Conservation (phyloP, 2,113 vertebrate genomes). For the Axis porcinus region DNA sequence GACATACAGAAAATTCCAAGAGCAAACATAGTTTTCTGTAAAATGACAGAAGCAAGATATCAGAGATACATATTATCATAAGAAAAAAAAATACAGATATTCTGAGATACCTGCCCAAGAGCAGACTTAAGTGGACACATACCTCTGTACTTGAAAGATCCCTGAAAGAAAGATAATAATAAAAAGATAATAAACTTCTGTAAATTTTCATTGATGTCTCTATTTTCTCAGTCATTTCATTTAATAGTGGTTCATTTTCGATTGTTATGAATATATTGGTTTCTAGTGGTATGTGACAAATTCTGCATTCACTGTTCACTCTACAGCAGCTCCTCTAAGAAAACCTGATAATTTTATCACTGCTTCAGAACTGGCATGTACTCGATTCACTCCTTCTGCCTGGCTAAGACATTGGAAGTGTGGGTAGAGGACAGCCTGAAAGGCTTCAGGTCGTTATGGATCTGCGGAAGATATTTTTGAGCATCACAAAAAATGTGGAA, state of each 20-base stretch:
- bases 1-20: neutral
- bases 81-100: neutral
- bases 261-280: neutral
- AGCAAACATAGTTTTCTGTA: neutral
- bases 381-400: neutral
- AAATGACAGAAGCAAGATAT: neutral
- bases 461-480: neutral
- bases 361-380: neutral
- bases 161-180: neutral
- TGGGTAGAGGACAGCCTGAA: neutral
- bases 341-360: neutral
- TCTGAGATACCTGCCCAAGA: neutral
- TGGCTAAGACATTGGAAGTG: neutral
- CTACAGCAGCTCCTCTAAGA: neutral
- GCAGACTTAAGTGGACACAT: neutral
- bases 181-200: neutral
- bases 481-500: neutral
- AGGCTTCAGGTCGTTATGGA: neutral
- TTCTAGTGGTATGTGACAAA: neutral
- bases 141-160: neutral
- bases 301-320: neutral
- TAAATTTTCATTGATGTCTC: neutral
- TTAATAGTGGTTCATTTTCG: neutral
- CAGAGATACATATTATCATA: neutral
- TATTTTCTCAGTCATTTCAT: neutral